Evolutionary conservation across 2,888 invertebrate genomes (phyloP), one percentile per base, ranked within the genome.

Genomic region (Eupithecia pulchellata): DNA sequence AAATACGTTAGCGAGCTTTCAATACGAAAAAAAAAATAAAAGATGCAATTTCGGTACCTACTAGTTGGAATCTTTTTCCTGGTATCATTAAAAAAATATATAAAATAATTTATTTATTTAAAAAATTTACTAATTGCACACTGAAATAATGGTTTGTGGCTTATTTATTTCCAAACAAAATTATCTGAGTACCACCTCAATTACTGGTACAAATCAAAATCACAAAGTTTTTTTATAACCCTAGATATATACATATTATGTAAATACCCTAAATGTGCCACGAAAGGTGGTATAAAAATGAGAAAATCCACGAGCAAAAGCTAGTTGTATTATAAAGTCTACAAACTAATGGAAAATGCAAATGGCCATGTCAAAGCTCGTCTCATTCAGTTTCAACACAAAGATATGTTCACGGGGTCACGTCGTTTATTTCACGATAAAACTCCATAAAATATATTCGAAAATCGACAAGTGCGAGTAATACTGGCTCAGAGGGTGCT

Each of bases 391-490:
- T 61, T 42, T 60, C 36, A 55, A 32, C 36, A 58, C 61, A 65
- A 60, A 71, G 64, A 68, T 71, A 65, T 36, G 52, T 58, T 52
- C 25, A 25, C 20, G 29, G 61, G 34, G 55, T 64, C 64, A 64
- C 47, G 58, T n/a, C 68, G 63, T 66, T 58, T 72, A 72, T 64
- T 42, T 36, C 52, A 63, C 64, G 66, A 68, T 72, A 69, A 72
- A 72, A 72, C 52, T 64, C 69, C 58, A 71, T 74, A 60, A 68
- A 66, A 60, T 27, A 14, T 1, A 57, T 57, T 29, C 17, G 2
- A 57, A 29, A 57, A 57, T 29, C 8, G 29, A 3, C 29, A 57
- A 57, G 27, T 57, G 2, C 5, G 17, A 29, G 57, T 57, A 27
- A 29, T 1, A 4, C 29, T 14, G 29, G 17, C 17, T 47, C 3